Conservation (phyloP, 2,797 vertebrate genomes). For the Enteromius radiatus region DNA sequence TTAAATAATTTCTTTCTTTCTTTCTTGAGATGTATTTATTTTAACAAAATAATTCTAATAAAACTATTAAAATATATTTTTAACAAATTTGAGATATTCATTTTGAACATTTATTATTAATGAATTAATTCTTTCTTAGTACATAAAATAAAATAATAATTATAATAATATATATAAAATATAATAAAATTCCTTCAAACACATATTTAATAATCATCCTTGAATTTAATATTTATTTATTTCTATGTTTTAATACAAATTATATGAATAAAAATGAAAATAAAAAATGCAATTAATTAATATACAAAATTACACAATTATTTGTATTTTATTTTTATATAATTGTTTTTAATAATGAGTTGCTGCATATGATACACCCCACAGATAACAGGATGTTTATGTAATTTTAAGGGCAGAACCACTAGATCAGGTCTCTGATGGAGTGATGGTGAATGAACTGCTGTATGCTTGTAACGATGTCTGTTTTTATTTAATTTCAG, state of each 20-base stretch:
- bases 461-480: conserved; percentile 1
- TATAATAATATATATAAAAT: neutral
- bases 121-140: too few relatives aligned
- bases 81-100: too few relatives aligned
- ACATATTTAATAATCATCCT: neutral
- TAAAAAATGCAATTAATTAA: neutral
- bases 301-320: neutral
- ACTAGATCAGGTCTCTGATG: neutral
- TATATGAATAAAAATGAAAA: neutral
- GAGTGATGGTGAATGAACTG: neutral
- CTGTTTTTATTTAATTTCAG: conserved; percentile 69
- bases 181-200: neutral
- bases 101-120: neutral
- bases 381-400: neutral
- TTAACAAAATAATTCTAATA: neutral
- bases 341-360: neutral
- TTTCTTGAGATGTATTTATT: neutral
- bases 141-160: neutral
- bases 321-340: neutral
- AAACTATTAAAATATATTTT: neutral
- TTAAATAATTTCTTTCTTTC: too few relatives aligned
- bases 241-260: neutral
- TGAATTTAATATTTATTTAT: neutral
- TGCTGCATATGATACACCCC: neutral
- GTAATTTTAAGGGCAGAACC: neutral